Evolutionary conservation across 2,888 invertebrate species (phyloP).

Genomic region (Torymus aiolomorphi): DNA sequence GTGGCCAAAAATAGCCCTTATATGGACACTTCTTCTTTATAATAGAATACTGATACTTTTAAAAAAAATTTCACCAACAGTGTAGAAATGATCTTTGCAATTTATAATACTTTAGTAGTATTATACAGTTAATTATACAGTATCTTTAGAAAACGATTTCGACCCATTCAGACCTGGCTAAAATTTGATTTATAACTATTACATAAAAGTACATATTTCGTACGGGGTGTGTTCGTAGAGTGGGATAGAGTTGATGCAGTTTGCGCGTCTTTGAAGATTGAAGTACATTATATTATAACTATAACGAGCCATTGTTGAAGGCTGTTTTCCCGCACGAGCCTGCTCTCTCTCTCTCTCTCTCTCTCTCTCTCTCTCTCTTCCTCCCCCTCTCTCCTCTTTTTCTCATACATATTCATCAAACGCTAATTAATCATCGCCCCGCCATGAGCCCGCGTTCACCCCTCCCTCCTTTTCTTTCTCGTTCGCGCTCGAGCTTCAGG

Average conservation of each 20-base stretch:
- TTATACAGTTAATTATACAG: no score
- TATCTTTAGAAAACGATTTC: no score
- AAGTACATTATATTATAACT: slow-evolving; percentile 32
- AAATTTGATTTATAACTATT: background rate
- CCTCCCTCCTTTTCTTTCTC: slow-evolving; percentile 45
- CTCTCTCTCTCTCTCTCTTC: slow-evolving; percentile 48
- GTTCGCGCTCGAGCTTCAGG: slow-evolving; percentile 19
- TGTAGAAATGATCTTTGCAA: no score
- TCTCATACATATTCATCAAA: slow-evolving; percentile 76
- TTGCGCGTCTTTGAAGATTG: slow-evolving; percentile 31
- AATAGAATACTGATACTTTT: no score
- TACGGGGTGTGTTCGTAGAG: no score
- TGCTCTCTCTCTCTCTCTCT: slow-evolving; percentile 43
- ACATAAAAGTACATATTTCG: background rate
- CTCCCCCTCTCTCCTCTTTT: slow-evolving; percentile 45
- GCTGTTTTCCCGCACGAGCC: slow-evolving; percentile 50
- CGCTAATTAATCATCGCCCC: slow-evolving; percentile 75
- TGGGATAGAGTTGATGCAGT: background rate
- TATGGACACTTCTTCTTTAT: no score
- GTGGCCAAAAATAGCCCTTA: no score
- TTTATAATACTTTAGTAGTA: no score
- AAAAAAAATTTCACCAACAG: no score
- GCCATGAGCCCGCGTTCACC: slow-evolving; percentile 15
- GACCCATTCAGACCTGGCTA: no score
- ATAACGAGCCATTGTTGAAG: slow-evolving; percentile 38